phyloP scores from a whole-genome alignment of 2,797 vertebrate genomes.

The Danio kyathit region DNA sequence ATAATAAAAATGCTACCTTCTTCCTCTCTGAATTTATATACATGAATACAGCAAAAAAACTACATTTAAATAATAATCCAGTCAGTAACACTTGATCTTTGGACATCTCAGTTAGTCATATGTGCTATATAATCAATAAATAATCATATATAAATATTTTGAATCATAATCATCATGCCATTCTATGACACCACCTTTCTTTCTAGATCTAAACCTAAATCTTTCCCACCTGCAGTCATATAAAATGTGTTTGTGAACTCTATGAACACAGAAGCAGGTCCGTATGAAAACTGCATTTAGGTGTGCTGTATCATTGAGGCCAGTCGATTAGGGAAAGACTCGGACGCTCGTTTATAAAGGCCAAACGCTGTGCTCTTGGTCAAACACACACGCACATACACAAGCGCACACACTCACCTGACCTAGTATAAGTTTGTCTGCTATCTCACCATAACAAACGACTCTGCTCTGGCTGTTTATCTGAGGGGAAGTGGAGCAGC shows the following conservation, averaged over 20 bases:
- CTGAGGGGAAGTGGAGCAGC: slow-evolving; percentile 79
- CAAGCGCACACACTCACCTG: slow-evolving; percentile 24
- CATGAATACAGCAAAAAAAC: background rate
- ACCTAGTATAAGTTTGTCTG: slow-evolving; percentile 34
- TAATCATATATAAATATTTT: background rate
- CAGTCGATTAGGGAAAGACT: slow-evolving; percentile 75
- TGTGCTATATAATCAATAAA: background rate
- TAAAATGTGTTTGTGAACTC: slow-evolving; percentile 4
- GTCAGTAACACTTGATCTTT: background rate
- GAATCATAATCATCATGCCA: background rate
- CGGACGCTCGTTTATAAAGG: slow-evolving; percentile 77
- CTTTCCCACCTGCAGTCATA: background rate
- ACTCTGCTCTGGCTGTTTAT: slow-evolving; percentile 59
- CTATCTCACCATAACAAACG: slow-evolving; percentile 30
- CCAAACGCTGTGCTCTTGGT: slow-evolving; percentile 55
- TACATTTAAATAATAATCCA: background rate
- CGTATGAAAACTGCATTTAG: slow-evolving; percentile 73
- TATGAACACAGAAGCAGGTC: slow-evolving; percentile 71
- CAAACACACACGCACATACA: slow-evolving; percentile 55
- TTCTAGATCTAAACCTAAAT: background rate
- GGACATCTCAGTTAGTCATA: background rate
- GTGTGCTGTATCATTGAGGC: slow-evolving; percentile 72
- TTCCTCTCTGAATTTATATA: too few relatives aligned
- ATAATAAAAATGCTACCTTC: too few relatives aligned
- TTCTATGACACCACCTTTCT: background rate